Conservation (phyloP, 1,140 invertebrate species). For the Sminthurides bifidus region DNA sequence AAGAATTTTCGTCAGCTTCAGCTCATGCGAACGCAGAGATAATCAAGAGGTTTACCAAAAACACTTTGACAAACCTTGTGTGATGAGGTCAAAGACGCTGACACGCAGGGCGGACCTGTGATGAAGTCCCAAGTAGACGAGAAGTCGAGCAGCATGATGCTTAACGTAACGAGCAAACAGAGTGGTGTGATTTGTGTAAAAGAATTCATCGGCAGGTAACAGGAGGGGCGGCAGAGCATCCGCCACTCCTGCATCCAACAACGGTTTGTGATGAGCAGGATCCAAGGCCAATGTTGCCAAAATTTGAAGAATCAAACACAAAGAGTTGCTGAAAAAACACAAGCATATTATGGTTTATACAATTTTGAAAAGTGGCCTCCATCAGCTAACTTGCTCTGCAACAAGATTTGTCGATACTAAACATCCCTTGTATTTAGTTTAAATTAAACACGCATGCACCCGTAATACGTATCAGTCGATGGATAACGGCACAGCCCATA, state of each 20-base stretch:
- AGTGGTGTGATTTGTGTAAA: constrained; percentile 61
- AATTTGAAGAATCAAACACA: constrained; percentile 53
- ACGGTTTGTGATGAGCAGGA: constrained; percentile 43
- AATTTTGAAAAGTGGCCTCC: no score
- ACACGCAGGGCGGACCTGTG: constrained; percentile 39
- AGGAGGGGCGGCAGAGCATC: constrained; percentile 55
- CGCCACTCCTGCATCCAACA: constrained; percentile 50
- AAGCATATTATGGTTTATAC: no score
- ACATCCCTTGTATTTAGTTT: no score
- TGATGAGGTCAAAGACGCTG: constrained; percentile 40
- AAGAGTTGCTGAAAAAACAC: constrained; percentile 47
- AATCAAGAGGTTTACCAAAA: no score
- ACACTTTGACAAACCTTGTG: constrained; percentile 19
- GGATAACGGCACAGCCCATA: no score
- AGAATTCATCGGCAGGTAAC: constrained; percentile 60
- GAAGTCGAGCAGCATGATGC: constrained; percentile 53
- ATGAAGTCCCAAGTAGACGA: constrained; percentile 46
- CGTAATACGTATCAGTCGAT: no score
- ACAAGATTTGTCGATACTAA: no score
- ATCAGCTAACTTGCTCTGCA: no score
- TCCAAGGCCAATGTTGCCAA: constrained; percentile 51
- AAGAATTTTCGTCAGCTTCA: no score
- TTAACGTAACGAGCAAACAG: constrained; percentile 58
- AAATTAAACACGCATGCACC: no score
- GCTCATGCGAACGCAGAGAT: no score